Percentiles rank a stretch among this genome's conserved stretches.
Conservation (phyloP, 2,888 invertebrate species). For the Epiblema foenella region DNA sequence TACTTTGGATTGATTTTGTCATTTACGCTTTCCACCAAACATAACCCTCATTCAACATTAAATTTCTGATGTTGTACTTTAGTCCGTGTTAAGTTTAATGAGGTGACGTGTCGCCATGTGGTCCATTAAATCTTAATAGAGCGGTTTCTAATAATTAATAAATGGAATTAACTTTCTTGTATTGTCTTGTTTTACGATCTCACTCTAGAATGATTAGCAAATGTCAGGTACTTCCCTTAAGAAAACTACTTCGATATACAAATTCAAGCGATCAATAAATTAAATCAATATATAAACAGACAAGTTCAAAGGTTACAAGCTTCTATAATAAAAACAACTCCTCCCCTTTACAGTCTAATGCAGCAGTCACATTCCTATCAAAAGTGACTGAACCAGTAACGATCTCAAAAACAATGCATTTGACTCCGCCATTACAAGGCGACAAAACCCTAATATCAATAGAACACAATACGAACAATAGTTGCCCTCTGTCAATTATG, state of each 20-base stretch:
- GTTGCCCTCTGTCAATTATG: constrained; percentile 83
- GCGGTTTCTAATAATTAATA: neutral
- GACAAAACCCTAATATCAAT: constrained; percentile 83
- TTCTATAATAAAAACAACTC: constrained; percentile 69
- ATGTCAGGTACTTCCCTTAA: neutral
- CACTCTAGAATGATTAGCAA: neutral
- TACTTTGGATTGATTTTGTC: constrained; percentile 56
- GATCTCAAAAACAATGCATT: constrained; percentile 74
- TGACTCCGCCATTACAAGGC: constrained; percentile 78
- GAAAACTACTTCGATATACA: constrained; percentile 23
- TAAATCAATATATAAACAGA: constrained; percentile 52
- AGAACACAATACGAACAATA: constrained; percentile 83
- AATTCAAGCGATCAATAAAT: constrained; percentile 40
- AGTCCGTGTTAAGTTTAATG: neutral
- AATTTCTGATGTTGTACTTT: neutral
- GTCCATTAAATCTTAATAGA: neutral
- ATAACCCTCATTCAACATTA: neutral
- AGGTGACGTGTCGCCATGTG: too few species aligned
- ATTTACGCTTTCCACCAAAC: constrained; percentile 37
- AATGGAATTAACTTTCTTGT: neutral
- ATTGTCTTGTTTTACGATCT: neutral
- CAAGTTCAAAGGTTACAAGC: constrained; percentile 57
- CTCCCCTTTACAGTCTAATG: constrained; percentile 76
- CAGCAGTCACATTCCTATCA: constrained; percentile 65
- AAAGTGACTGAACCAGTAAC: constrained; percentile 64